These are phyloP conservation scores for Cyphomyrmex costatus DNA, from an alignment of 1,140 invertebrate genomes.

Conservation along the genomic window DNA sequence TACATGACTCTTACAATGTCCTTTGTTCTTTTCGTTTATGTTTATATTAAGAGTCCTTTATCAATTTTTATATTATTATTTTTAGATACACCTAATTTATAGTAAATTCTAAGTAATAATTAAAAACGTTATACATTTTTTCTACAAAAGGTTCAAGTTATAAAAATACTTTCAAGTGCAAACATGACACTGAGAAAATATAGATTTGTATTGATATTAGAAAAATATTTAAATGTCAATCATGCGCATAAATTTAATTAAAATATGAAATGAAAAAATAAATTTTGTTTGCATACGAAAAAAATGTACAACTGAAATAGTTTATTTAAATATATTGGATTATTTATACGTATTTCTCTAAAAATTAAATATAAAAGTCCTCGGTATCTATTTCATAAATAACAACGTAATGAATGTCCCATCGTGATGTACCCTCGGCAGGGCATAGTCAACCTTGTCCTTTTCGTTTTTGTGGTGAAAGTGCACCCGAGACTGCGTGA, in stretches of 20 bases:
- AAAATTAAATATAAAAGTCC: not conserved
- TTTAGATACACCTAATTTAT: not conserved
- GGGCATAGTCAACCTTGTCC: constrained; percentile 8
- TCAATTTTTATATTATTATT: too few species aligned
- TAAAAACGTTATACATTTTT: not conserved
- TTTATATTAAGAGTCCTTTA: too few species aligned
- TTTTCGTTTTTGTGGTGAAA: constrained; percentile 26
- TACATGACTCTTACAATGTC: too few species aligned
- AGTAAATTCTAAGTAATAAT: not conserved
- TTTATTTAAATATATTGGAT: not conserved
- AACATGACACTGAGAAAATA: not conserved
- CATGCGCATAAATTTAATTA: not conserved
- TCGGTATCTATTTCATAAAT: not conserved
- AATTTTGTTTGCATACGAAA: not conserved
- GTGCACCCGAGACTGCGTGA: constrained; percentile 46
- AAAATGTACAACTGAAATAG: not conserved
- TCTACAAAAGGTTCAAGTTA: not conserved
- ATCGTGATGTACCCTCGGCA: not conserved
- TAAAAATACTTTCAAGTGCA: not conserved
- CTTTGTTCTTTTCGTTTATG: too few species aligned
- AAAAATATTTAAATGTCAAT: not conserved
- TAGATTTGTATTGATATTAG: not conserved
- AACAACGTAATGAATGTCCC: constrained; percentile 22
- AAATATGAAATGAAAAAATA: not conserved
- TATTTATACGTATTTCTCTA: not conserved